Evolutionary conservation across 35 echinoderm and acorn worm genomes (phyloP).

Genomic region (Ptychodera flava): DNA sequence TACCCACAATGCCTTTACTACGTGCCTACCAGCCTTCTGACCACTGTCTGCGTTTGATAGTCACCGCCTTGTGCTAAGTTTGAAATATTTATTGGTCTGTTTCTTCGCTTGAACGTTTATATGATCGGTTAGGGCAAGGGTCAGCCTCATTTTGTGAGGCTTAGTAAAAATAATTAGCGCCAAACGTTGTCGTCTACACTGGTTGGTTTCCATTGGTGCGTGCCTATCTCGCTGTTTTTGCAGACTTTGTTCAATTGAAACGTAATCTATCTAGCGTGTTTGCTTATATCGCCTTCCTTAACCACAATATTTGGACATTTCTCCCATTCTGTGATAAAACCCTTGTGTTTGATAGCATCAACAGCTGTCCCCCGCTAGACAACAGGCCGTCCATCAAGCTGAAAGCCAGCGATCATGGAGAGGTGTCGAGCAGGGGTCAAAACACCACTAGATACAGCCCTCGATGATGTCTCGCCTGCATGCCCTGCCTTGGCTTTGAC

Average conservation of each 20-base stretch:
- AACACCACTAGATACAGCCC: too few relatives aligned
- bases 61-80: not conserved
- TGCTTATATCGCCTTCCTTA: not conserved
- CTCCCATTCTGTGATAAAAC: not conserved
- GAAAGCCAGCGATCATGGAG: too few relatives aligned
- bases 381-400: too few relatives aligned
- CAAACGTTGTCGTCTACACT: not conserved
- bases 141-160: not conserved
- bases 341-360: not conserved
- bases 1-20: too few relatives aligned
- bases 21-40: too few relatives aligned
- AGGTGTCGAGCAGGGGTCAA: too few relatives aligned
- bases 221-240: not conserved
- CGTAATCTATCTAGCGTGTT: not conserved
- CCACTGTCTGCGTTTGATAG: too few relatives aligned
- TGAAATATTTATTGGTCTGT: not conserved
- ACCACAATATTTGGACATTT: not conserved
- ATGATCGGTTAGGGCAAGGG: not conserved
- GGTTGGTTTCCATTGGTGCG: not conserved
- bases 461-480: too few relatives aligned
- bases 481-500: too few relatives aligned
- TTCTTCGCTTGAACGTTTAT: not conserved
- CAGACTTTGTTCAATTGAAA: not conserved
- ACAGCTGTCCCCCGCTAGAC: not conserved
- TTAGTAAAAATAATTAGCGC: not conserved